Evolutionary conservation across 2,113 vertebrate genomes (phyloP), one percentile per base, ranked within the genome.

Genomic region (Nesogale talazaci): DNA sequence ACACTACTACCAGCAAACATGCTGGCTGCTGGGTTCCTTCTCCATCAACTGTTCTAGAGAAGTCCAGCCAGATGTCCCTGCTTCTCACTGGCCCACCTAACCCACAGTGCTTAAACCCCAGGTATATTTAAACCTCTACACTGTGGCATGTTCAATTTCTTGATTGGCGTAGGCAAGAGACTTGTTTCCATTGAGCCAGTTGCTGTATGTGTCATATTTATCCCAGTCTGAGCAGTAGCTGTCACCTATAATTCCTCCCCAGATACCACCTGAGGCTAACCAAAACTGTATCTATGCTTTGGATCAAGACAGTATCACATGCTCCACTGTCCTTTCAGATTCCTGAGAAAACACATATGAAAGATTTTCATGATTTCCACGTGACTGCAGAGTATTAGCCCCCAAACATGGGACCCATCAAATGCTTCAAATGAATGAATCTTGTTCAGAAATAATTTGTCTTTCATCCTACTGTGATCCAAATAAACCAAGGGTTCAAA

Each of bases 1-100:
- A 0, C 0, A 1, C 7, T 63, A 20, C 1, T 46, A 46, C 42
- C 42, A 46, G 42, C 15, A 57, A 3, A 1, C 8, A 5, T 56
- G 34, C 23, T 0, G 16, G 16, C 19, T 20, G 19, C n/a, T 6
- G 1, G 19, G 46, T 52, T 52, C 46, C 6, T 10, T 6, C 9
- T 52, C 14, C 19, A 59, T 4, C 10, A 90, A 57, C 29, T 42
- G 8, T 70, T 63, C 6, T 72, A 38, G 14, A 14, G n/a, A 83
- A 91, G 31, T 38, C 23, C 9, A 38, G 23, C 36, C 42, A 42
- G 20, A 34, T 6, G 31, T 72, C 72, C 69, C 38, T 34, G 34
- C 6, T 76, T 67, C 75, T 46, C 42, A 46, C 25, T 3, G 1
- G 29, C 65, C 40, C 31, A 38, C 34, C 70, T 74, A 38, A 38